Conservation (phyloP, 2,113 vertebrate genomes). For the Nothobranchius furzeri region DNA sequence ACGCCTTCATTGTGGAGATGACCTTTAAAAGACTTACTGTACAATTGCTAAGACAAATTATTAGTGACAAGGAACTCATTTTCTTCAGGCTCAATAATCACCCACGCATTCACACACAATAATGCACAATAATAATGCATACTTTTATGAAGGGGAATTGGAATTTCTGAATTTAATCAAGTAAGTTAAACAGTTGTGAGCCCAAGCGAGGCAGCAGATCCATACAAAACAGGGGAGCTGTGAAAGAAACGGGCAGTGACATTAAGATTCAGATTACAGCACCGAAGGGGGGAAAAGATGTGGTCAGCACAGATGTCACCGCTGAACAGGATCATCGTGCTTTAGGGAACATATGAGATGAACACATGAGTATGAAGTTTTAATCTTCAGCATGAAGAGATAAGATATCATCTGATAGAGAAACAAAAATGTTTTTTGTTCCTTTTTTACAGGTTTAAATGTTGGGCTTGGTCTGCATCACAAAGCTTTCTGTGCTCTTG, state of each 20-base stretch:
- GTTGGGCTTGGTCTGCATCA: not conserved
- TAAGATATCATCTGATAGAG: not conserved
- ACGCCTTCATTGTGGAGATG: conserved; percentile 2
- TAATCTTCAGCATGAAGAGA: not conserved
- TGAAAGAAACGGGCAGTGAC: conserved; percentile 1
- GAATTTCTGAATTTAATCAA: conserved; percentile 43
- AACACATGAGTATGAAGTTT: not conserved
- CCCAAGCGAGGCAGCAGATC: not conserved
- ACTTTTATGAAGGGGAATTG: conserved; percentile 19
- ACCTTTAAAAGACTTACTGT: conserved; percentile 25
- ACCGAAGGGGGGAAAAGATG: conserved; percentile 1
- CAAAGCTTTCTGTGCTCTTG: not conserved
- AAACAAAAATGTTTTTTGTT: not conserved
- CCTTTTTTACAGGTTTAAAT: not conserved
- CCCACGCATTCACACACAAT: conserved; percentile 1
- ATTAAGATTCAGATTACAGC: not conserved
- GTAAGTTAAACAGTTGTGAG: conserved; percentile 35
- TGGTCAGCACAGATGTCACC: conserved; percentile 19
- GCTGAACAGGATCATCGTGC: conserved; percentile 24
- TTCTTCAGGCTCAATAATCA: conserved; percentile 20
- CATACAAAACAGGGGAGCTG: conserved; percentile 9
- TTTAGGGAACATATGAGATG: conserved; percentile 35
- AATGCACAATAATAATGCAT: conserved; percentile 21
- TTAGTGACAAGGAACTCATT: conserved; percentile 32
- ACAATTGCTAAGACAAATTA: conserved; percentile 20